Conservation (phyloP, 1,140 invertebrate species). For the Lepidurus packardi region DNA sequence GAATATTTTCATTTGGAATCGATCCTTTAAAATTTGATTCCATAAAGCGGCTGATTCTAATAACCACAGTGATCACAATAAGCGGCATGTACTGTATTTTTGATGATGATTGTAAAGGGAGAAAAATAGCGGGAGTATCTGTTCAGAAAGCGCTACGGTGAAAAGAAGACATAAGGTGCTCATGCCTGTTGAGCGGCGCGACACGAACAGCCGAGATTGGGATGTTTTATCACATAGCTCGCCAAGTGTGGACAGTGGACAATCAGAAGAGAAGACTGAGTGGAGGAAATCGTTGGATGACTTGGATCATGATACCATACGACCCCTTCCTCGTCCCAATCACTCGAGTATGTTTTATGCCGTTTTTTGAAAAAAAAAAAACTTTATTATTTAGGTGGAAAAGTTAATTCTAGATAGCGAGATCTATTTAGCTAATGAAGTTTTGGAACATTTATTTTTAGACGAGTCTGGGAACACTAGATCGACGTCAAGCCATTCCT, state of each 20-base stretch:
- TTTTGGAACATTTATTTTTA: neutral
- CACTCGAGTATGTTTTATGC: neutral
- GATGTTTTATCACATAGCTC: conserved; percentile 34
- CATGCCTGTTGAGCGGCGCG: conserved; percentile 20
- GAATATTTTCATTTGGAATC: too few species aligned
- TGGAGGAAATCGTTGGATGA: conserved; percentile 43
- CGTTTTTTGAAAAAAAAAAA: neutral
- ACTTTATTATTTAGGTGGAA: neutral
- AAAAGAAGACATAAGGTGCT: conserved; percentile 34
- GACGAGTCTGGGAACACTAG: neutral
- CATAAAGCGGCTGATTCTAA: too few species aligned
- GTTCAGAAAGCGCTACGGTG: conserved; percentile 36
- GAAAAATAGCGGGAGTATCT: too few species aligned
- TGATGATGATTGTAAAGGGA: too few species aligned
- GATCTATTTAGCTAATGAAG: too few species aligned
- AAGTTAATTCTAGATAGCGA: too few species aligned
- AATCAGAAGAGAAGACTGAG: conserved; percentile 40
- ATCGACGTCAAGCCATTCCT: conserved; percentile 21
- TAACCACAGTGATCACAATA: too few species aligned
- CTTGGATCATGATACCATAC: conserved; percentile 38
- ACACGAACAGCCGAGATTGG: conserved; percentile 33
- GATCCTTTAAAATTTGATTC: too few species aligned
- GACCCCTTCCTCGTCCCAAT: conserved; percentile 22
- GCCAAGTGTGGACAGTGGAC: conserved; percentile 38
- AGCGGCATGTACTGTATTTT: too few species aligned